phyloP scores from a whole-genome alignment of 1,140 invertebrate species.

The Chymomyza costata region DNA sequence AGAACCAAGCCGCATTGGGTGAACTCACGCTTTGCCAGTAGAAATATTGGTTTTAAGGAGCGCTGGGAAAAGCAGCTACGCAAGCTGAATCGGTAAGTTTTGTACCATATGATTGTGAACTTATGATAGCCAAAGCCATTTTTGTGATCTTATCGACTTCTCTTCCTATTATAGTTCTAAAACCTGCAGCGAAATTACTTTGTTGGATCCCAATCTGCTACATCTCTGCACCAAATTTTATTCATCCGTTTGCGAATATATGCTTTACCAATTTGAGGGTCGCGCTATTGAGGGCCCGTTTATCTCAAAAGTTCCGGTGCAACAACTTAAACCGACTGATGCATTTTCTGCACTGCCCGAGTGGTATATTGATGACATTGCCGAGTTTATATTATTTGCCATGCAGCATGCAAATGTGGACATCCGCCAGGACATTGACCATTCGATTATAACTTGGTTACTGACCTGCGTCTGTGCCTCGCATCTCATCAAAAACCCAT shows the following conservation, averaged over 20 bases:
- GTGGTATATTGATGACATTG: conserved; percentile 97
- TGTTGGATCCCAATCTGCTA: conserved; percentile 89
- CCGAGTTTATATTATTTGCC: conserved; percentile 94
- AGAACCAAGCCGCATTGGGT: conserved; percentile 89
- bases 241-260: conserved; percentile 86
- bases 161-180: conserved; percentile 80
- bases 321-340: conserved; percentile 81
- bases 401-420: conserved; percentile 91
- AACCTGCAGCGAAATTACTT: conserved; percentile 90
- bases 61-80: conserved; percentile 90
- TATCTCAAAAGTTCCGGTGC: conserved; percentile 75
- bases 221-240: conserved; percentile 90
- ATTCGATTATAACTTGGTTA: conserved; percentile 90
- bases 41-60: conserved; percentile 90
- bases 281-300: conserved; percentile 70
- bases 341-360: conserved; percentile 93
- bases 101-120: neutral
- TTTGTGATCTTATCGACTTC: neutral
- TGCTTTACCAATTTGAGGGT: conserved; percentile 81
- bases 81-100: conserved; percentile 78
- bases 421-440: conserved; percentile 86
- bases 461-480: conserved; percentile 92
- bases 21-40: conserved; percentile 81
- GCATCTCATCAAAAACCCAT: conserved; percentile 95
- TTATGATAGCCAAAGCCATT: too few species aligned